Evolutionary conservation across 2,888 invertebrate species (phyloP).

Genomic region (Anthrax anthrax): DNA sequence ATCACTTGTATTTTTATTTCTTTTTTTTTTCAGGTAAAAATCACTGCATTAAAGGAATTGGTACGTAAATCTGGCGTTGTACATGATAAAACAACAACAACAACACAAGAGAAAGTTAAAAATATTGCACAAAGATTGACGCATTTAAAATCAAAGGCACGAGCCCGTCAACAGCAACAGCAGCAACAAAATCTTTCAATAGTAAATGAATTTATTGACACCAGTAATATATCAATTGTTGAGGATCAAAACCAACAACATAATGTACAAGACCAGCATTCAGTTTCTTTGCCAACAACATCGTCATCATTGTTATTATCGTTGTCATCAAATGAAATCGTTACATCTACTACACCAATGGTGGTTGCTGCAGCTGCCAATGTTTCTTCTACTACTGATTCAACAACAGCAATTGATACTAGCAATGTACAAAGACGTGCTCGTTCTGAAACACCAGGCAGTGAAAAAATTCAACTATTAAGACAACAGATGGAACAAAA

Average conservation of each 20-base stretch:
- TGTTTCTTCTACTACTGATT: not conserved
- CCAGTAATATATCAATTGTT: conserved; percentile 6
- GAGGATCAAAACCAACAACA: no score
- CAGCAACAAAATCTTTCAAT: not conserved
- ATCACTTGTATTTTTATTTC: not conserved
- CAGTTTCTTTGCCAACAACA: no score
- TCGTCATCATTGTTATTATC: no score
- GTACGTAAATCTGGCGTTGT: conserved; percentile 23
- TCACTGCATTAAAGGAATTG: conserved; percentile 24
- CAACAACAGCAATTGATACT: not conserved
- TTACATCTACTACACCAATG: no score
- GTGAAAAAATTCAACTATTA: conserved; percentile 38
- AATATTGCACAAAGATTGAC: conserved; percentile 24
- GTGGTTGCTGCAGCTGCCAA: no score
- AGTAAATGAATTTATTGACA: conserved; percentile 8
- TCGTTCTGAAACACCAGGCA: conserved; percentile 31
- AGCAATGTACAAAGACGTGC: not conserved
- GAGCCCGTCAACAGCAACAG: conserved; percentile 17
- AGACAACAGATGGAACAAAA: conserved; percentile 41
- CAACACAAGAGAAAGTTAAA: conserved; percentile 25
- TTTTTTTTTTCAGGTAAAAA: conserved; percentile 20
- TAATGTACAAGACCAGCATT: no score
- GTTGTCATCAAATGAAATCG: not conserved
- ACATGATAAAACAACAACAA: conserved; percentile 23
- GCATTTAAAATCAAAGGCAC: conserved; percentile 22